Conservation (phyloP, 2,113 vertebrate genomes). For the Pleuronectes platessa region DNA sequence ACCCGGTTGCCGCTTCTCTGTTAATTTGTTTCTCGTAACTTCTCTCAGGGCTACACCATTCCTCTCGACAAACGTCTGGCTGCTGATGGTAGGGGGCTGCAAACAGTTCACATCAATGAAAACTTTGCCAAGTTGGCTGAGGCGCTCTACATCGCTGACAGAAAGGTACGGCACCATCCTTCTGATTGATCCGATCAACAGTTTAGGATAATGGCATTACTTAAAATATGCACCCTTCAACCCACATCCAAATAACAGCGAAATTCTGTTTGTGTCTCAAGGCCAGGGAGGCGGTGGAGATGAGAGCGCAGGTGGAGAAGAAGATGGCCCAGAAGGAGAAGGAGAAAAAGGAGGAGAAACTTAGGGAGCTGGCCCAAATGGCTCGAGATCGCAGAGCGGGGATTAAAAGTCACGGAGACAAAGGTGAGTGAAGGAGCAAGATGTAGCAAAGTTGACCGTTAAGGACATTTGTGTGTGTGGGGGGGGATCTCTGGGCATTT, state of each 20-base stretch:
- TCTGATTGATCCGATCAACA: background rate
- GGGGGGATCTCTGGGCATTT: no score
- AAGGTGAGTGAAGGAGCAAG: slow-evolving; percentile 80
- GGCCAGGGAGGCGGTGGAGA: slow-evolving; percentile 98
- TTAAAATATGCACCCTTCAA: background rate
- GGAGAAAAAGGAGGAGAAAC: slow-evolving; percentile 98
- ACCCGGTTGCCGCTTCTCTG: background rate
- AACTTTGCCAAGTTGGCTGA: slow-evolving; percentile 98
- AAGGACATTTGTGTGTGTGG: background rate
- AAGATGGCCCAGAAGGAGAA: slow-evolving; percentile 99
- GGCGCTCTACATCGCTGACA: slow-evolving; percentile 96
- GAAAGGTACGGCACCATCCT: slow-evolving; percentile 85
- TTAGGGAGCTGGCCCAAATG: slow-evolving; percentile 96
- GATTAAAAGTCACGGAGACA: slow-evolving; percentile 95
- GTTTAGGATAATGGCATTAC: no score
- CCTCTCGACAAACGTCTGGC: slow-evolving; percentile 97
- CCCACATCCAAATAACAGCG: background rate
- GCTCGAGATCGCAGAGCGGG: slow-evolving; percentile 96
- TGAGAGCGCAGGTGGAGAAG: slow-evolving; percentile 98
- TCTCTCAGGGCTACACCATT: slow-evolving; percentile 94
- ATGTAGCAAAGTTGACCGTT: background rate
- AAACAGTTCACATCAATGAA: slow-evolving; percentile 98
- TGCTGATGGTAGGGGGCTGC: slow-evolving; percentile 94
- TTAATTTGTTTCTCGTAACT: background rate
- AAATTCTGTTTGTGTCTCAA: slow-evolving; percentile 52